phyloP scores from a whole-genome alignment of 2,888 invertebrate species.

The Caenorhabditis sp. region DNA sequence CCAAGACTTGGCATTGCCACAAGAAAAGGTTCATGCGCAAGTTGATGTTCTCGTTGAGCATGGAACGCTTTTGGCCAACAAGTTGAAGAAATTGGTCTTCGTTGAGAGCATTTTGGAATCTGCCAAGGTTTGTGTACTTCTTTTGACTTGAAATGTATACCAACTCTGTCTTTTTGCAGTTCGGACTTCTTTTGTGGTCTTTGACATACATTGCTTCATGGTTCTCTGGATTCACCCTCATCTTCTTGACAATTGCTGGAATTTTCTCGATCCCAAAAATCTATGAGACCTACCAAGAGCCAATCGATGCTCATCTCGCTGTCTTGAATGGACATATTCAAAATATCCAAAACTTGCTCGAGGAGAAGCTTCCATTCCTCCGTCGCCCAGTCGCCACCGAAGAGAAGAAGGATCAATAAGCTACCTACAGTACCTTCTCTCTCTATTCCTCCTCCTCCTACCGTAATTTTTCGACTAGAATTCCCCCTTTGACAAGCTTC shows the following conservation, averaged over 20 bases:
- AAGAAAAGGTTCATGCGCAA: conserved; percentile 88
- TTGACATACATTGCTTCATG: conserved; percentile 96
- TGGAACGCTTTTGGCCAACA: conserved; percentile 82
- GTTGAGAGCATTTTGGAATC: conserved; percentile 93
- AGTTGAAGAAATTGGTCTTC: conserved; percentile 90
- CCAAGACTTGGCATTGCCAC: conserved; percentile 84
- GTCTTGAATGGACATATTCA: conserved; percentile 64
- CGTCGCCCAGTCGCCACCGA: conserved; percentile 52
- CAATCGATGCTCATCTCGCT: conserved; percentile 66
- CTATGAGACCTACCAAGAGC: conserved; percentile 70
- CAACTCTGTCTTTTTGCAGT: no score
- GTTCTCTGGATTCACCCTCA: conserved; percentile 98
- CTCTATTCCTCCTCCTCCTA: neutral
- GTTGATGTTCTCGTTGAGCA: conserved; percentile 87
- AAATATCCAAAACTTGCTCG: conserved; percentile 62
- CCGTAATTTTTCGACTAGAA: neutral
- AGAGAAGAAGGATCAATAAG: conserved; percentile 62
- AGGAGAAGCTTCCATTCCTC: conserved; percentile 68
- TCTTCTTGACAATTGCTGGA: conserved; percentile 80
- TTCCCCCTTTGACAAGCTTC: neutral
- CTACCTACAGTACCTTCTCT: no score
- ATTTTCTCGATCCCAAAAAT: conserved; percentile 68
- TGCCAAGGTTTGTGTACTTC: no score
- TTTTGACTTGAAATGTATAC: no score
- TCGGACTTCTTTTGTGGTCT: conserved; percentile 92